Evolutionary conservation across 2,113 vertebrate genomes (phyloP).

Genomic region (Platysternon megacephalum): DNA sequence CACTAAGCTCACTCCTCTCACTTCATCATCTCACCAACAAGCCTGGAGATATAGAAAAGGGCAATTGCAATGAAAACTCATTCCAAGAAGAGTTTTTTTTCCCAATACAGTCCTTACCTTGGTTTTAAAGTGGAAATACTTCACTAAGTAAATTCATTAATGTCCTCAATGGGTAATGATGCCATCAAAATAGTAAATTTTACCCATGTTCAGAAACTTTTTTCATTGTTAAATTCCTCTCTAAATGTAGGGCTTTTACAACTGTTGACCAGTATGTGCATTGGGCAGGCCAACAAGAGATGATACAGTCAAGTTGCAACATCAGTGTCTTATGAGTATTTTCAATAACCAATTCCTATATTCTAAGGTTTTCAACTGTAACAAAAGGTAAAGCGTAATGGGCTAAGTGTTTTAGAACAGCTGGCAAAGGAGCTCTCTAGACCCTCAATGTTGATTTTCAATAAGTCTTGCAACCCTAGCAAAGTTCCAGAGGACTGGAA

Average conservation of each 20-base stretch:
- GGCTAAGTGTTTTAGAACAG: neutral
- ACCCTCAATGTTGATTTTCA: neutral
- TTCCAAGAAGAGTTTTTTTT: neutral
- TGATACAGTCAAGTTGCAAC: too few relatives aligned
- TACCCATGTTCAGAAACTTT: neutral
- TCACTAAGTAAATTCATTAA: too few relatives aligned
- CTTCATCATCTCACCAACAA: neutral
- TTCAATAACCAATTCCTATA: too few relatives aligned
- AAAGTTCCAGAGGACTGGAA: neutral
- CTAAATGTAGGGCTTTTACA: too few relatives aligned
- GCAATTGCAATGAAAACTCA: neutral
- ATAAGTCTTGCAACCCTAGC: neutral
- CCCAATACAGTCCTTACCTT: neutral
- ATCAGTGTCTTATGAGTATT: too few relatives aligned
- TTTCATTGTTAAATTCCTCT: neutral
- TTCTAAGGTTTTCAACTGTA: too few relatives aligned
- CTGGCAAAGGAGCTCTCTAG: neutral
- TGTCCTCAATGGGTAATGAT: too few relatives aligned
- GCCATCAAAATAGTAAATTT: too few relatives aligned
- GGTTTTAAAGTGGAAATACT: too few relatives aligned
- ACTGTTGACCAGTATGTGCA: neutral
- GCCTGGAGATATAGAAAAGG: accelerated
- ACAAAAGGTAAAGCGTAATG: neutral
- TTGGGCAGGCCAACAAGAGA: too few relatives aligned
- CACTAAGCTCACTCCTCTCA: neutral